Base-by-base conservation (phyloP, 1,140 invertebrate species). In the Drosophila busckii region DNA sequence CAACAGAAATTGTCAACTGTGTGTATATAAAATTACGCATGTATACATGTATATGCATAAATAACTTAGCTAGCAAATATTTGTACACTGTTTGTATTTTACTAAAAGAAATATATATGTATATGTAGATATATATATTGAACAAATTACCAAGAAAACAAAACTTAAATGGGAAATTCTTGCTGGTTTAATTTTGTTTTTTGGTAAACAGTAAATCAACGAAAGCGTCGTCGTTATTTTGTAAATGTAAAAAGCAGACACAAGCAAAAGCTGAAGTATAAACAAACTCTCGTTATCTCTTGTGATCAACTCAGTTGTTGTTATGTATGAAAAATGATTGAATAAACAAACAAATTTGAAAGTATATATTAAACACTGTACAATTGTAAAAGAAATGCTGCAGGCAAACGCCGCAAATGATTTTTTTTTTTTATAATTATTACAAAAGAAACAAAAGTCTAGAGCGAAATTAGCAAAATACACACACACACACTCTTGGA, bases 241-340 rank as follows among this genome's bases (percentile, higher is more conserved):
- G 52, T 61, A 55, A 60, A 34, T 55, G 28, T 55, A 32, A 41
- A 23, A 9, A 20, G 8, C 9, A 56, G 23, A 17, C 8, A 48
- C 4, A 42, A 31, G 15, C 13, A 58, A 19, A 26, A 35, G 56
- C 16, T 41, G 35, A 53, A 53, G 59, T 44, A 35, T 45, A 65
- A 53, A 37, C 73, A 78, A 60, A 80, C 68, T 78, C 73, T 80
- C 55, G 69, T 80, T 80, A 80, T 80, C 68, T 80, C 75, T 80
- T 80, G 73, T 80, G 73, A 80, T 80, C 73, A 73, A 78, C 73
- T 80, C 75, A 73, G 73, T 80, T 80, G 71, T 78, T 78, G 73
- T 80, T 80, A 80, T 73, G 37, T 69, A 68, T 62, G 59, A 42
- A 58, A 67, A 63, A 38, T 12, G 22, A 49, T 42, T 40, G 28